phyloP scores from a whole-genome alignment of 1,140 invertebrate species.

The Conus betulinus region DNA sequence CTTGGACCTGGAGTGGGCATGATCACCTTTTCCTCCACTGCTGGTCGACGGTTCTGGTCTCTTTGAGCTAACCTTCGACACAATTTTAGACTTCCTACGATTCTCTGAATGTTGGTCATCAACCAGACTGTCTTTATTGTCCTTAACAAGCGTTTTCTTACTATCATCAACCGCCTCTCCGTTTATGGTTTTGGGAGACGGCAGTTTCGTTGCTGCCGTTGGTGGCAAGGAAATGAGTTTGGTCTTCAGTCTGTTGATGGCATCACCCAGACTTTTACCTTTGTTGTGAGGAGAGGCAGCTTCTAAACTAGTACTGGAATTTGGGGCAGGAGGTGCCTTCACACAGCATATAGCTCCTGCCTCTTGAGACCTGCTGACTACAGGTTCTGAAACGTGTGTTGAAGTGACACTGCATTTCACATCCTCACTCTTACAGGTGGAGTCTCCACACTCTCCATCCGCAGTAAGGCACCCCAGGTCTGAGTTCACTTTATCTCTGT shows the following conservation, averaged over 20 bases:
- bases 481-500: neutral
- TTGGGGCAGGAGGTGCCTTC: neutral
- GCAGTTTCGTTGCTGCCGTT: neutral
- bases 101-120: neutral
- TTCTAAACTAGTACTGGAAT: neutral
- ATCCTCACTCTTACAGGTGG: neutral
- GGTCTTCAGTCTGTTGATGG: constrained; percentile 7
- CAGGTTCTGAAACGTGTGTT: neutral
- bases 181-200: neutral
- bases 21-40: neutral
- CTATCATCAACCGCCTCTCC: neutral
- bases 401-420: neutral
- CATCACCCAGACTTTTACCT: neutral
- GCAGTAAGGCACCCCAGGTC: neutral
- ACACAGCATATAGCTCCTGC: neutral
- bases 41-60: neutral
- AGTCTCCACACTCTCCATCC: neutral
- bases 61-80: neutral
- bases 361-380: neutral
- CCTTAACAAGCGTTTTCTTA: neutral
- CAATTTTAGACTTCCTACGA: neutral
- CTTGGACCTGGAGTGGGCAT: neutral
- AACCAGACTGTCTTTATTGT: neutral
- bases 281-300: neutral
- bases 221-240: neutral